phyloP scores from a whole-genome alignment of 2,888 invertebrate genomes.

The Gnatocerus cornutus region DNA sequence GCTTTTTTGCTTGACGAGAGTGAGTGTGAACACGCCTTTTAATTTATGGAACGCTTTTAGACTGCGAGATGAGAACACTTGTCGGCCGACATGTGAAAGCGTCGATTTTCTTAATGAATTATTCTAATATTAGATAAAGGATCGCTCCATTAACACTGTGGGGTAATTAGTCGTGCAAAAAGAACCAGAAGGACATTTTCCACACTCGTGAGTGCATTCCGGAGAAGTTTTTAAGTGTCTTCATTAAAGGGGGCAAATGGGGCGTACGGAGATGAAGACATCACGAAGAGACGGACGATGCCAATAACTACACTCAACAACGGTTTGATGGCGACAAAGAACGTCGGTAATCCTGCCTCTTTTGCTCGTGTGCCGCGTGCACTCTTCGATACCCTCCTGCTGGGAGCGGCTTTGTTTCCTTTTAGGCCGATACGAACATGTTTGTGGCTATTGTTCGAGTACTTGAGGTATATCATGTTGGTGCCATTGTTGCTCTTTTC shows the following conservation, averaged over 20 bases:
- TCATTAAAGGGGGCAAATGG: background rate
- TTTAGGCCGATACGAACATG: constrained; percentile 34
- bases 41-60: constrained; percentile 31
- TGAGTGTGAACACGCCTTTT: constrained; percentile 40
- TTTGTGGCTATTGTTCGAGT: constrained; percentile 26
- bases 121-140: constrained; percentile 42
- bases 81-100: constrained; percentile 20
- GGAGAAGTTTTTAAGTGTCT: background rate
- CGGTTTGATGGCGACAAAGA: constrained; percentile 44
- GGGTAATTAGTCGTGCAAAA: constrained; percentile 35
- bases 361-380: constrained; percentile 36
- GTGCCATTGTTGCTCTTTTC: constrained; percentile 34
- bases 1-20: constrained; percentile 17
- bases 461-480: constrained; percentile 24
- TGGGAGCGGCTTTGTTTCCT: constrained; percentile 26
- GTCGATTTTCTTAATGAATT: constrained; percentile 41
- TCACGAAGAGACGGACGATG: constrained; percentile 54
- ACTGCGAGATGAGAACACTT: constrained; percentile 23
- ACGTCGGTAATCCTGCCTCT: constrained; percentile 39
- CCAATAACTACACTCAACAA: constrained; percentile 52
- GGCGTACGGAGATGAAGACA: constrained; percentile 51
- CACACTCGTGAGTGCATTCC: background rate
- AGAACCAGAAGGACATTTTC: background rate
- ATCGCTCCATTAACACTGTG: constrained; percentile 42
- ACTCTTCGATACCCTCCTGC: constrained; percentile 23